These are phyloP conservation scores for Bellardia bayeri DNA, from an alignment of 2,888 invertebrate species.

Conservation along the genomic window DNA sequence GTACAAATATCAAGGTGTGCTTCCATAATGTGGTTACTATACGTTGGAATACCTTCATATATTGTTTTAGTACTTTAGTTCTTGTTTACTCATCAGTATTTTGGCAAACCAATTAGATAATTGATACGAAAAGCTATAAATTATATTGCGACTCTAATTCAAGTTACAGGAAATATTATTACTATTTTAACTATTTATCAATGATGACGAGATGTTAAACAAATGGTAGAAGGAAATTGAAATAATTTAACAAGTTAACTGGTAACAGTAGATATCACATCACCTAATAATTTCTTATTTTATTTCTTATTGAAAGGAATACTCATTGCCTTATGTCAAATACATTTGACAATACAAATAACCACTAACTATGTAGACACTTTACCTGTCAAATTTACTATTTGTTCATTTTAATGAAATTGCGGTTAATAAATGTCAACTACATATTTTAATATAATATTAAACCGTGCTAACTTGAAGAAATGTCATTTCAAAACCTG, in stretches of 20 bases:
- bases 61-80: constrained; percentile 4
- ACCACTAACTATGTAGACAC: too few species aligned
- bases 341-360: too few species aligned
- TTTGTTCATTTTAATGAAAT: too few species aligned
- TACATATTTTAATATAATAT: too few species aligned
- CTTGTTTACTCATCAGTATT: constrained; percentile 26
- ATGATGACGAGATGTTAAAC: too few species aligned
- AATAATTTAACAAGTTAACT: neutral
- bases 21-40: neutral
- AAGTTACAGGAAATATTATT: neutral
- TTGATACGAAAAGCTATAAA: constrained; percentile 30
- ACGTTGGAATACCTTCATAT: neutral
- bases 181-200: too few species aligned
- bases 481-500: too few species aligned
- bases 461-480: too few species aligned
- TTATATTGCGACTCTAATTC: neutral
- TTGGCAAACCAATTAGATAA: constrained; percentile 47
- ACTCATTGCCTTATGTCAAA: too few species aligned
- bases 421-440: too few species aligned
- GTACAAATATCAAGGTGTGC: constrained; percentile 3
- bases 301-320: too few species aligned
- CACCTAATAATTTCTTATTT: neutral
- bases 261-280: neutral
- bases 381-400: too few species aligned
- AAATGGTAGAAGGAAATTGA: neutral